Conservation (phyloP, 2,888 invertebrate species). For the Cenopis cana region DNA sequence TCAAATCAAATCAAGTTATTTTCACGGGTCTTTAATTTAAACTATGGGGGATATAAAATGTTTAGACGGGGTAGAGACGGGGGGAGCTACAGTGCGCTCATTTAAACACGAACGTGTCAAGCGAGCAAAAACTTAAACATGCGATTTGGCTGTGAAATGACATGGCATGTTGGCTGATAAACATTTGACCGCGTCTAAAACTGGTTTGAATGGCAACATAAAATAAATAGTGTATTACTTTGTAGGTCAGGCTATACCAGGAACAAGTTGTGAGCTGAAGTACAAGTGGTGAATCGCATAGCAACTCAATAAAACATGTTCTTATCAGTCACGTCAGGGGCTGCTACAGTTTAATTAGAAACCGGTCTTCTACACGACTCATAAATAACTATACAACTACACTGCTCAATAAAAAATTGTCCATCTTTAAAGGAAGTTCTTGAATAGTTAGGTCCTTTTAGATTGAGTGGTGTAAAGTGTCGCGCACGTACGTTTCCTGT, state of each 20-base stretch:
- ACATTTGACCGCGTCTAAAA: too few relatives aligned
- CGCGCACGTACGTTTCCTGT: constrained; percentile 20
- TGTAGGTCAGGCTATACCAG: neutral
- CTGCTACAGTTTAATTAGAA: constrained; percentile 29
- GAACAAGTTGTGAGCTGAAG: neutral
- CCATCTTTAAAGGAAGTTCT: neutral
- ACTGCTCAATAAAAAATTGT: neutral
- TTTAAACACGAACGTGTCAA: too few relatives aligned
- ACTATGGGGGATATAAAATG: too few relatives aligned
- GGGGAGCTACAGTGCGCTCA: too few relatives aligned
- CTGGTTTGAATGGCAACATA: too few relatives aligned
- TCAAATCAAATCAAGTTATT: too few relatives aligned
- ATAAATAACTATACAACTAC: constrained; percentile 29
- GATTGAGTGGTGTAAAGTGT: neutral
- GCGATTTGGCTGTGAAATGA: too few relatives aligned
- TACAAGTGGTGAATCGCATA: constrained; percentile 10
- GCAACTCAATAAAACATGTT: constrained; percentile 21
- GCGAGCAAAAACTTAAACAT: too few relatives aligned
- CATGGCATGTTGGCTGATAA: too few relatives aligned
- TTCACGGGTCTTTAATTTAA: too few relatives aligned
- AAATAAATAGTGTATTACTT: too few relatives aligned
- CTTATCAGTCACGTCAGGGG: constrained; percentile 22
- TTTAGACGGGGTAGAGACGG: too few relatives aligned
- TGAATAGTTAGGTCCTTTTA: neutral
- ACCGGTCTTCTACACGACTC: constrained; percentile 18